phyloP scores from a whole-genome alignment of 2,113 vertebrate genomes.

The Arvicanthis niloticus region DNA sequence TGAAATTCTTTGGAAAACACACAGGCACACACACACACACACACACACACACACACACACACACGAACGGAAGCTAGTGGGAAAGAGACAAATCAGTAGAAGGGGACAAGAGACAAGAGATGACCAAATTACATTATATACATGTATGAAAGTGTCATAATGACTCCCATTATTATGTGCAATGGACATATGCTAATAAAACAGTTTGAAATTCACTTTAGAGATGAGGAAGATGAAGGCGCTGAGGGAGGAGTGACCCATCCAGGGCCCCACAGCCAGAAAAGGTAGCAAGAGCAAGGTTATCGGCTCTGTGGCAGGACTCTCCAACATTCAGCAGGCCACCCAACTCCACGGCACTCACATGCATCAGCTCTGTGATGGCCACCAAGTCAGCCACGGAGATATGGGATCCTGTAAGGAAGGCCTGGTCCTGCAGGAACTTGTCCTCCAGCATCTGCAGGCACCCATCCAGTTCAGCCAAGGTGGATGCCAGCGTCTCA shows the following conservation, averaged over 20 bases:
- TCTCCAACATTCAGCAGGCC: not conserved
- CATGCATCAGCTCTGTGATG: slow-evolving; percentile 93
- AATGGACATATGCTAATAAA: not conserved
- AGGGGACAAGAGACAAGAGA: not conserved
- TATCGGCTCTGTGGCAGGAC: not conserved
- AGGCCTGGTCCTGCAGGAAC: slow-evolving; percentile 91
- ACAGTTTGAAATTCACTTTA: not conserved
- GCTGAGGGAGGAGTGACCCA: not conserved
- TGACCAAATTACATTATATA: not conserved
- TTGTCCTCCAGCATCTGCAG: slow-evolving; percentile 90
- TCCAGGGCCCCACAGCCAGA: not conserved
- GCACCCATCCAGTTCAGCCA: slow-evolving; percentile 86
- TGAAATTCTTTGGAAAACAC: not conserved
- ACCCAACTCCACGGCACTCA: not conserved
- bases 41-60: not conserved
- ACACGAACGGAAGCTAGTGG: not conserved
- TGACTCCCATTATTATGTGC: not conserved
- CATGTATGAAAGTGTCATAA: not conserved
- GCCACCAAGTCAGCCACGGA: slow-evolving; percentile 94
- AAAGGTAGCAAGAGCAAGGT: not conserved
- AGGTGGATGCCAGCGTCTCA: slow-evolving; percentile 88
- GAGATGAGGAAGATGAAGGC: not conserved
- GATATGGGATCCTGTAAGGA: slow-evolving; percentile 88
- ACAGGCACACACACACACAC: not conserved
- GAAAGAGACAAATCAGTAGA: not conserved